Percentiles rank a stretch among this genome's conserved stretches.
These are phyloP conservation scores for Carcina quercana DNA, from an alignment of 2,888 invertebrate genomes.

Conservation along the genomic window DNA sequence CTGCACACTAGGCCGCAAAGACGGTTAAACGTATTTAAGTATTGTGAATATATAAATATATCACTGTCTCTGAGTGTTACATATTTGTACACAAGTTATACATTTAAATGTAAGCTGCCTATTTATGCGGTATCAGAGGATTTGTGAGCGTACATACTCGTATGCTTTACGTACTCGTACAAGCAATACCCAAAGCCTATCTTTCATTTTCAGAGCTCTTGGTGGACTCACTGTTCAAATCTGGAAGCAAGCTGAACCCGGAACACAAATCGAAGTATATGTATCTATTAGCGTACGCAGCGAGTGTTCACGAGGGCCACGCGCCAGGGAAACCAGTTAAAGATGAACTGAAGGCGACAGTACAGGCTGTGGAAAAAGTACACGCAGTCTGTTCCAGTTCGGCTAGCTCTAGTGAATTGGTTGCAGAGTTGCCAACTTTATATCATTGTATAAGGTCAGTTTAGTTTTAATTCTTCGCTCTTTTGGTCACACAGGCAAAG, in stretches of 20 bases:
- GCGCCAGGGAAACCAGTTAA: slow-evolving; percentile 83
- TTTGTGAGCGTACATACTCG: no score
- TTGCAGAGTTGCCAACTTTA: slow-evolving; percentile 92
- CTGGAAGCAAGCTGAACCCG: slow-evolving; percentile 94
- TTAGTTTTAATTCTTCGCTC: background rate
- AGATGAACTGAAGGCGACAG: slow-evolving; percentile 93
- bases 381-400: slow-evolving; percentile 91
- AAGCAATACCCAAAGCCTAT: no score
- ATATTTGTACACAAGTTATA: no score
- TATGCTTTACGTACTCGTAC: no score
- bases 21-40: no score
- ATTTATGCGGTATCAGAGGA: no score
- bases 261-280: slow-evolving; percentile 98
- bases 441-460: slow-evolving; percentile 91
- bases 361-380: slow-evolving; percentile 94
- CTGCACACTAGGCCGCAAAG: no score
- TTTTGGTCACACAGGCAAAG: no score
- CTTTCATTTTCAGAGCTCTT: slow-evolving; percentile 78
- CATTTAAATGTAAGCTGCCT: no score
- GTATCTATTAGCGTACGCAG: slow-evolving; percentile 93
- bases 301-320: slow-evolving; percentile 89
- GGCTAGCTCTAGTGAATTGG: slow-evolving; percentile 93
- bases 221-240: slow-evolving; percentile 94
- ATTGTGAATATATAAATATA: no score
- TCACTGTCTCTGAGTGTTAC: no score